phyloP scores from a whole-genome alignment of 2,797 vertebrate genomes.

The Darevskia mixta region DNA sequence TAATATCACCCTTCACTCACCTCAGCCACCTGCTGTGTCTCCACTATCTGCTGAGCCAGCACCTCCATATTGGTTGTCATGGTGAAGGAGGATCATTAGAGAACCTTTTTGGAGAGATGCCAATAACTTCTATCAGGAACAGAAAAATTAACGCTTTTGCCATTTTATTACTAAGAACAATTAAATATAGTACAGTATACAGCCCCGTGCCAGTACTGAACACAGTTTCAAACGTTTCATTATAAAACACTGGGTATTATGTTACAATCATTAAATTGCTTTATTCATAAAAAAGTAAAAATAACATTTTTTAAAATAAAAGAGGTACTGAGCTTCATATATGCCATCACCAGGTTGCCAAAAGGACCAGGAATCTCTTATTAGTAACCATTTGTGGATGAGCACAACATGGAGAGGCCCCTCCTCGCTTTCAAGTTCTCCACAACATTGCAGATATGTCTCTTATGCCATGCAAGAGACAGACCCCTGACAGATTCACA shows the following conservation, averaged over 20 bases:
- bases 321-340: neutral
- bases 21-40: constrained; percentile 90
- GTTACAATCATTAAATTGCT: neutral
- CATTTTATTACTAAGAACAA: constrained; percentile 60
- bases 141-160: constrained; percentile 59
- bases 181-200: constrained; percentile 36
- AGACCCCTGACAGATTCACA: neutral
- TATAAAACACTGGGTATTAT: neutral
- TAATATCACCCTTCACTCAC: constrained; percentile 83
- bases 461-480: neutral
- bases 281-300: neutral
- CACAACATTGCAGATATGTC: neutral
- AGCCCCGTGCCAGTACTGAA: constrained; percentile 29
- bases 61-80: constrained; percentile 90
- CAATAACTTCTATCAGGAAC: constrained; percentile 81
- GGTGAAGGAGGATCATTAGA: constrained; percentile 90
- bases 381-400: neutral
- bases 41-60: constrained; percentile 92
- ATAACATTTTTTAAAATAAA: neutral
- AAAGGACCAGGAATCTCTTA: neutral
- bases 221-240: constrained; percentile 2
- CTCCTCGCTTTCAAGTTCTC: neutral
- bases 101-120: constrained; percentile 85
- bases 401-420: neutral
- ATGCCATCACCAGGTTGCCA: neutral